phyloP scores from a whole-genome alignment of 37 sponge, comb jelly and placozoan genomes.

The Ephydatia muelleri region DNA sequence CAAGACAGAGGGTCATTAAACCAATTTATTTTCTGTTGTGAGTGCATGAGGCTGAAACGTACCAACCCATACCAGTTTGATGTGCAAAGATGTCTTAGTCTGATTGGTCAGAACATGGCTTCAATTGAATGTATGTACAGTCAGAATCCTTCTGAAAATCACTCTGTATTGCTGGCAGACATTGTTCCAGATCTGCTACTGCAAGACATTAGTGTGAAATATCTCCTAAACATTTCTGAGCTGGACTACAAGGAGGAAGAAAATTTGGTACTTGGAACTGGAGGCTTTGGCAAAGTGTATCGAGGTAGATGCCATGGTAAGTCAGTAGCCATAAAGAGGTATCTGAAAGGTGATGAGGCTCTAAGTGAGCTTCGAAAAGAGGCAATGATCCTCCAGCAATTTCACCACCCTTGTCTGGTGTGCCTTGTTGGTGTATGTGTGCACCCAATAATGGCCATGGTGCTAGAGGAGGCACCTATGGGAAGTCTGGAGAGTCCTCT shows the following conservation, averaged over 20 bases:
- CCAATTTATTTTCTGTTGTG: slow-evolving; percentile 64
- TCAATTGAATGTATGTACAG: slow-evolving; percentile 50
- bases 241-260: slow-evolving; percentile 61
- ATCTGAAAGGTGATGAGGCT: slow-evolving; percentile 48
- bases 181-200: slow-evolving; percentile 89
- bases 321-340: slow-evolving; percentile 82
- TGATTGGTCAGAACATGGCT: slow-evolving; percentile 32
- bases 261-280: slow-evolving; percentile 68
- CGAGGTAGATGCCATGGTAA: slow-evolving; percentile 63
- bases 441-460: slow-evolving; percentile 77
- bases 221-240: slow-evolving; percentile 66
- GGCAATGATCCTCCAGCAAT: slow-evolving; percentile 68
- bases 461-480: slow-evolving; percentile 85
- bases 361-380: slow-evolving; percentile 75
- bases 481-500: slow-evolving; percentile 72
- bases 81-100: slow-evolving; percentile 33
- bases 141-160: slow-evolving; percentile 20
- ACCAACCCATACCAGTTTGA: slow-evolving; percentile 45
- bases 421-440: slow-evolving; percentile 81
- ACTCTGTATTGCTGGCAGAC: slow-evolving; percentile 57
- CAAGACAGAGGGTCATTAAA: slow-evolving; percentile 16
- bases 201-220: slow-evolving; percentile 62
- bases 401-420: slow-evolving; percentile 79
- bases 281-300: slow-evolving; percentile 91
- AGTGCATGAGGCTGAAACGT: slow-evolving; percentile 51